Evolutionary conservation across 2,113 vertebrate genomes (phyloP).

Genomic region (Cyanoramphus novaezelandiae): DNA sequence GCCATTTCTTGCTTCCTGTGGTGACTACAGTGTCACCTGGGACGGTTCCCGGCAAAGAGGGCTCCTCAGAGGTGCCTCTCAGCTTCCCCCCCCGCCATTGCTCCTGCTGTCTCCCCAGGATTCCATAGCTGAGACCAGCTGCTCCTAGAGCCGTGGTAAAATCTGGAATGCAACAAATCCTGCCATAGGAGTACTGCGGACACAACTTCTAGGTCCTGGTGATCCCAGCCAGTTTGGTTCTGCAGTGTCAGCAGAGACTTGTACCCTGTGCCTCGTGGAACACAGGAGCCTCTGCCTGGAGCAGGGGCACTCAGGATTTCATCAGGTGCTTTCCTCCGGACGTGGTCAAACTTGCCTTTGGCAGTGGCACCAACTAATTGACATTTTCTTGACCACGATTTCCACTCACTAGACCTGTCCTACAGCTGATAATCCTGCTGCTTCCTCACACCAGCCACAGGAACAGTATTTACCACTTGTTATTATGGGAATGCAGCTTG

Average conservation of each 20-base stretch:
- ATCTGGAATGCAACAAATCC: not conserved
- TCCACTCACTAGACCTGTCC: not conserved
- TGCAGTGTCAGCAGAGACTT: not conserved
- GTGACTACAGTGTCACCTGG: not conserved
- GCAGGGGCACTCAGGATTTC: not conserved
- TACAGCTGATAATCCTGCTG: not conserved
- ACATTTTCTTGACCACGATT: not conserved
- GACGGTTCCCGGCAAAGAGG: not conserved
- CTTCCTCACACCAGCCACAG: not conserved
- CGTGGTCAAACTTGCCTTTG: not conserved
- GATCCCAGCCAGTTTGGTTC: not conserved
- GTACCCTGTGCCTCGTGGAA: not conserved
- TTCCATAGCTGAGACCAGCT: not conserved
- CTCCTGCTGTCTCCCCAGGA: not conserved
- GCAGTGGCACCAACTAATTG: not conserved
- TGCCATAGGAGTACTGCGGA: not conserved
- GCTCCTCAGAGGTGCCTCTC: constrained; percentile 9
- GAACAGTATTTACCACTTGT: not conserved
- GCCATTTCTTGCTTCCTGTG: not conserved
- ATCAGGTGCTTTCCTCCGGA: not conserved
- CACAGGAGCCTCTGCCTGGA: not conserved
- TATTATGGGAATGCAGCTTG: constrained; percentile 22
- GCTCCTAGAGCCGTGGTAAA: not conserved
- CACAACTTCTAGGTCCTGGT: not conserved
- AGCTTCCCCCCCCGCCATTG: not conserved